phyloP scores from a whole-genome alignment of 2,888 invertebrate genomes.

The Podabrus alpinus region DNA sequence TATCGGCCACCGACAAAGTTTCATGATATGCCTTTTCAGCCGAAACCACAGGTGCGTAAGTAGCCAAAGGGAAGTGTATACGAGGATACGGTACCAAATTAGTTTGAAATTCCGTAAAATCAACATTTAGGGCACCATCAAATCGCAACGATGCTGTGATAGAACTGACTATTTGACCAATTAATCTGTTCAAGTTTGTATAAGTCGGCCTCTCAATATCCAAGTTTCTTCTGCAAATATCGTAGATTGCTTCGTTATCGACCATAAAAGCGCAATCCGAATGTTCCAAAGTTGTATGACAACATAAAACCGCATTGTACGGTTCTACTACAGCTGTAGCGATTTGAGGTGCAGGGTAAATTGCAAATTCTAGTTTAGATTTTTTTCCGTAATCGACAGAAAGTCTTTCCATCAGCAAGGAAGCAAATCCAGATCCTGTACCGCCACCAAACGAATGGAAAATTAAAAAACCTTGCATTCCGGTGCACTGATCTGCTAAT shows the following conservation, averaged over 20 bases:
- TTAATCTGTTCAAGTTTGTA: conserved; percentile 66
- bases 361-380: too few species aligned
- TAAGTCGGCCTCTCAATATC: conserved; percentile 60
- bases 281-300: conserved; percentile 57
- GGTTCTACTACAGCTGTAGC: conserved; percentile 56
- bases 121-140: conserved; percentile 90
- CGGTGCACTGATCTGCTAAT: conserved; percentile 75
- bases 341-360: conserved; percentile 33
- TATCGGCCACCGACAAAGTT: too few species aligned
- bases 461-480: conserved; percentile 82
- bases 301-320: conserved; percentile 66
- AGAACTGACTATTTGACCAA: conserved; percentile 83
- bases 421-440: conserved; percentile 91
- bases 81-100: conserved; percentile 86
- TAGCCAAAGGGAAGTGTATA: too few species aligned
- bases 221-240: too few species aligned
- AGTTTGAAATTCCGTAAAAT: conserved; percentile 92
- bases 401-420: conserved; percentile 87
- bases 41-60: too few species aligned
- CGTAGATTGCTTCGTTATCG: too few species aligned
- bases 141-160: conserved; percentile 91
- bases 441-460: conserved; percentile 93
- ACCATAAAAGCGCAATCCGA: too few species aligned
- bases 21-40: too few species aligned
- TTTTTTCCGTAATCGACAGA: conserved; percentile 91